These are phyloP conservation scores for Nasua narica DNA, from an alignment of 2,797 vertebrate genomes.

Conservation along the genomic window DNA sequence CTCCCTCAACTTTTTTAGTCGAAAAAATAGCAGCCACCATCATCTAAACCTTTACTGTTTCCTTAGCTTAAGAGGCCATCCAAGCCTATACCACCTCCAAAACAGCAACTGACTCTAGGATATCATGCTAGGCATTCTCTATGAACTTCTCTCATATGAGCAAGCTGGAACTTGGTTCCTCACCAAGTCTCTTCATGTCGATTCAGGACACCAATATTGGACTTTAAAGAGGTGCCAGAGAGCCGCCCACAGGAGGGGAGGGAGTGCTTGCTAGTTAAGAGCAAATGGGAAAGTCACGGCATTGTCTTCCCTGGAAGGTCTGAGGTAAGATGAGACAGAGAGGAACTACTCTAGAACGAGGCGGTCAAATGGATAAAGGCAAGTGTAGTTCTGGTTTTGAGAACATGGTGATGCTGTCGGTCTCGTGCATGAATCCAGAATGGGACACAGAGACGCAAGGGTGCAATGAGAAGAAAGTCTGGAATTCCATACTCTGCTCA, in stretches of 20 bases:
- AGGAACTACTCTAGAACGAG: background rate
- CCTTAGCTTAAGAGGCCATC: background rate
- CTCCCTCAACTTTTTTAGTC: slow-evolving; percentile 22
- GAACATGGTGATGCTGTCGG: background rate
- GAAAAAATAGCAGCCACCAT: background rate
- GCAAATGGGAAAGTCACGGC: background rate
- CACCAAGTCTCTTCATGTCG: background rate
- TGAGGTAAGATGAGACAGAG: background rate
- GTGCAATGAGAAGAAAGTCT: background rate
- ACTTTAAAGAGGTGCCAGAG: background rate
- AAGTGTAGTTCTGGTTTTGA: background rate
- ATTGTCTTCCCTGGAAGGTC: background rate
- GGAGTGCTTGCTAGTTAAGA: background rate
- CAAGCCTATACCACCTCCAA: background rate
- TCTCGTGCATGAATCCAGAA: background rate
- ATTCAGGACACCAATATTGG: background rate
- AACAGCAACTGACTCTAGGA: background rate
- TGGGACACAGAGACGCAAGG: background rate
- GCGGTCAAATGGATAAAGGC: background rate
- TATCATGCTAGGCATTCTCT: background rate
- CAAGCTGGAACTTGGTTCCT: background rate
- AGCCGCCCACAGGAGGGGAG: background rate
- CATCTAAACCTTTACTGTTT: background rate
- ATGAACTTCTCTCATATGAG: background rate
- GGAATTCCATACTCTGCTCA: background rate